Conservation (phyloP, 2,888 invertebrate species). For the Callyntrura sp. region DNA sequence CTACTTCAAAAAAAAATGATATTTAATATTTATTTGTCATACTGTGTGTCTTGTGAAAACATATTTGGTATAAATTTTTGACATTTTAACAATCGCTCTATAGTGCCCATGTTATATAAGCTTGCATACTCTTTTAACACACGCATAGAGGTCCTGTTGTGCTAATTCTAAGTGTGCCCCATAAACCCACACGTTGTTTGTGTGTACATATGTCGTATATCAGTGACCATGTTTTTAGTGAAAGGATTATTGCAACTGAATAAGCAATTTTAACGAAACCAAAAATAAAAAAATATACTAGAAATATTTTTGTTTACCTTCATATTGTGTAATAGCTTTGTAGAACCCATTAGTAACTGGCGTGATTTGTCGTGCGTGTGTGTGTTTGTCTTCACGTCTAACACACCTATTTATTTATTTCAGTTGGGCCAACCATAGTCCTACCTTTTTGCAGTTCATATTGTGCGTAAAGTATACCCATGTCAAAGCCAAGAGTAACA, state of each 20-base stretch:
- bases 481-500: neutral
- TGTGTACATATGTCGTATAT: constrained; percentile 12
- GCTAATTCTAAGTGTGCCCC: constrained; percentile 41
- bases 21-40: constrained; percentile 33
- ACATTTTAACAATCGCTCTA: neutral
- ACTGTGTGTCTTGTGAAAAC: neutral
- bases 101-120: too few species aligned
- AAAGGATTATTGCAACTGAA: neutral
- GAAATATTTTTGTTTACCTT: neutral
- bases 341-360: constrained; percentile 11
- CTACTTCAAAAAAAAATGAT: constrained; percentile 42
- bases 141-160: too few species aligned
- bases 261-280: neutral
- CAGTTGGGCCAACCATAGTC: neutral
- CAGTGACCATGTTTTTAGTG: constrained; percentile 20
- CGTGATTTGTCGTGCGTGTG: constrained; percentile 12
- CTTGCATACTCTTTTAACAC: constrained; percentile 37
- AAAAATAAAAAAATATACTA: neutral
- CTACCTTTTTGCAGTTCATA: constrained; percentile 1
- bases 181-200: constrained; percentile 38
- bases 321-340: constrained; percentile 36
- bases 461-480: neutral
- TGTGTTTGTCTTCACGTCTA: constrained; percentile 43
- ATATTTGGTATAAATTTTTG: constrained; percentile 9
- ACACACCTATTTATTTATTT: neutral